Percentiles rank a stretch among this genome's conserved stretches.
These are phyloP conservation scores for Hippocampus kuda DNA, from an alignment of 2,797 vertebrate species.

Conservation along the genomic window DNA sequence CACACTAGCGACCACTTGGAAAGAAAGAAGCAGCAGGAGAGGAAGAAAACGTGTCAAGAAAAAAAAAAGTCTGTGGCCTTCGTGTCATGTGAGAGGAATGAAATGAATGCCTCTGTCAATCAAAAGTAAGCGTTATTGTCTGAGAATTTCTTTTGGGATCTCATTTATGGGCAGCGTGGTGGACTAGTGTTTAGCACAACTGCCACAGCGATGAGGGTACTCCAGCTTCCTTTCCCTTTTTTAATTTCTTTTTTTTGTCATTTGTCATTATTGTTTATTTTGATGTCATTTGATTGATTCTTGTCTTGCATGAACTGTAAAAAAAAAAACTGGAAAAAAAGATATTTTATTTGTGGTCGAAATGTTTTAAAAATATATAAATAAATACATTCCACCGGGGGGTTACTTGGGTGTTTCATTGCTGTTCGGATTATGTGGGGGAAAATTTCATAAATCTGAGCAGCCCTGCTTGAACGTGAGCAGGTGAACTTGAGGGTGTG, in stretches of 20 bases:
- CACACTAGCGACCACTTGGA: constrained; percentile 40
- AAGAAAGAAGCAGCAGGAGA: constrained; percentile 43
- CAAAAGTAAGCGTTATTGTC: background rate
- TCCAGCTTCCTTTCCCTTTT: background rate
- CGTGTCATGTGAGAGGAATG: constrained; percentile 43
- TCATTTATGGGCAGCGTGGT: background rate
- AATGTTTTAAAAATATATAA: background rate
- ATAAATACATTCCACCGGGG: too few species aligned
- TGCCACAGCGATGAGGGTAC: background rate
- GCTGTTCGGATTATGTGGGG: background rate
- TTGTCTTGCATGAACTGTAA: background rate
- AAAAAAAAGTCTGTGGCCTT: constrained; percentile 48
- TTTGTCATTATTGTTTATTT: background rate
- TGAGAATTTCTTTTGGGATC: background rate
- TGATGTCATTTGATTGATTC: too few species aligned
- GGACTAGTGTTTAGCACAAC: background rate
- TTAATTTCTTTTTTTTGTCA: background rate
- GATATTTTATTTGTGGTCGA: too few species aligned
- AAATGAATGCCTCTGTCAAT: background rate
- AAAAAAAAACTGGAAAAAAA: background rate
- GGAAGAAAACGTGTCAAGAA: constrained; percentile 59
- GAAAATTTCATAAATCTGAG: background rate
- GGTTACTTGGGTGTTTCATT: background rate
- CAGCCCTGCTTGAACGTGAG: background rate
- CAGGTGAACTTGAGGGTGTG: background rate